Base-by-base conservation (phyloP, 2,113 vertebrate species). In the Corydoras maculifer region DNA sequence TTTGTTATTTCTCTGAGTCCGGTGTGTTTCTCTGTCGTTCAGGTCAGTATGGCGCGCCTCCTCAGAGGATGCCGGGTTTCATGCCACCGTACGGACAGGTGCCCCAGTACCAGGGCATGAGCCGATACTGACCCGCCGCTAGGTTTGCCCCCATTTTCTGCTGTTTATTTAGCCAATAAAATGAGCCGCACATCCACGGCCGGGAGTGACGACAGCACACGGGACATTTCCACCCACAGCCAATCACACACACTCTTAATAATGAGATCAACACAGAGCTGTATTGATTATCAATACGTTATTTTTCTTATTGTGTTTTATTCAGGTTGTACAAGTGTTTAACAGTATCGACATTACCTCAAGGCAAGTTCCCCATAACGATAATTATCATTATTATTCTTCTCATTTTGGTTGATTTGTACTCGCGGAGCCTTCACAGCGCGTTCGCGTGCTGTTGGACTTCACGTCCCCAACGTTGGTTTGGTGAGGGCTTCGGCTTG, bases 261-360 rank as follows among this genome's bases (percentile, higher is more conserved):
- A 5, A 8, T 32, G 14, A 18, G 11, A 30, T 5, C 32, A 50
- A 32, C 65, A 58, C 57, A 69, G 35, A 69, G 18, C 7, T 25
- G 9, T 13, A 11, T 29, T 11, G 18, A n/a, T 50, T 14, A 11
- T 35, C 8, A 2, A 29, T 58, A 58, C 5, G 15, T 92, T 94
- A 92, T 91, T 93, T 93, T 90, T 91, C 69, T 83, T 83, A 83
- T 82, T 94, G 91, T 96, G 91, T 96, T 93, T 92, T 92, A 92
- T 95, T 95, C 95, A 94, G 94, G 97, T 97, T 93, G 94, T 97
- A 93, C 91, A 95, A 91, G 91, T 97, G 92, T 95, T 57, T 4
- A 93, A 95, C 89, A 91, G 89, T 94, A 92, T 92, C 94, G 91
- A 82, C 90, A 89, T 94, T 82, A 8, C 53, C 78, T 73, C 92